A percentile compares a stretch with the other conserved stretches of the same genome.
phyloP scores from a whole-genome alignment of 2,113 vertebrate species.

The Stomatorhinus ivindoensis region DNA sequence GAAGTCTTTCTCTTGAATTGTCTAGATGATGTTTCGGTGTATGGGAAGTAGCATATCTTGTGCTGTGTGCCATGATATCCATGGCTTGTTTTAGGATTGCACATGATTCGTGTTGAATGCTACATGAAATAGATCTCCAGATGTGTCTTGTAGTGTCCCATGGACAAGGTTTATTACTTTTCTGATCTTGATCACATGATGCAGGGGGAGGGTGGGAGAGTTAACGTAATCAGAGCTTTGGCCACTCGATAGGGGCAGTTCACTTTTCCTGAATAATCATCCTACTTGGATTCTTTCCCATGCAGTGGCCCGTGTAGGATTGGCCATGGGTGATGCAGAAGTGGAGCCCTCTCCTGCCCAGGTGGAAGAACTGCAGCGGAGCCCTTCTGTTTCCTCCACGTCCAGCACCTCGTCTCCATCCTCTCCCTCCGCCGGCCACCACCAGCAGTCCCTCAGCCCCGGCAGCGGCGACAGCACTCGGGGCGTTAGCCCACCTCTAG shows the following conservation, averaged over 20 bases:
- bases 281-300: conserved; percentile 25
- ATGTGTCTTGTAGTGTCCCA: background rate
- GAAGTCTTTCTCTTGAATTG: background rate
- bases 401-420: conserved; percentile 48
- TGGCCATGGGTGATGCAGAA: conserved; percentile 63
- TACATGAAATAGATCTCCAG: background rate
- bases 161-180: background rate
- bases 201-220: background rate
- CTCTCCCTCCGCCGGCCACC: conserved; percentile 45
- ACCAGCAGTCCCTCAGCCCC: conserved; percentile 25
- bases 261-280: background rate
- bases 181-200: background rate
- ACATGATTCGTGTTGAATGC: background rate
- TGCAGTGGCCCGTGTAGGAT: conserved; percentile 42
- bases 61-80: background rate
- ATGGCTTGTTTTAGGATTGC: background rate
- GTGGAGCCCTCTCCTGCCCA: conserved; percentile 45
- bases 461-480: conserved; percentile 41
- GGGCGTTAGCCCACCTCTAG: conserved; percentile 55
- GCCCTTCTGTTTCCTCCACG: conserved; percentile 37
- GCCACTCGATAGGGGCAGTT: background rate
- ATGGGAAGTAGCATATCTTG: background rate
- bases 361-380: conserved; percentile 37
- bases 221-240: background rate
- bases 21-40: background rate